A percentile compares a stretch with the other conserved stretches of the same genome.
These are phyloP conservation scores for Alcis repandata DNA, from an alignment of 2,888 invertebrate species.

Conservation along the genomic window DNA sequence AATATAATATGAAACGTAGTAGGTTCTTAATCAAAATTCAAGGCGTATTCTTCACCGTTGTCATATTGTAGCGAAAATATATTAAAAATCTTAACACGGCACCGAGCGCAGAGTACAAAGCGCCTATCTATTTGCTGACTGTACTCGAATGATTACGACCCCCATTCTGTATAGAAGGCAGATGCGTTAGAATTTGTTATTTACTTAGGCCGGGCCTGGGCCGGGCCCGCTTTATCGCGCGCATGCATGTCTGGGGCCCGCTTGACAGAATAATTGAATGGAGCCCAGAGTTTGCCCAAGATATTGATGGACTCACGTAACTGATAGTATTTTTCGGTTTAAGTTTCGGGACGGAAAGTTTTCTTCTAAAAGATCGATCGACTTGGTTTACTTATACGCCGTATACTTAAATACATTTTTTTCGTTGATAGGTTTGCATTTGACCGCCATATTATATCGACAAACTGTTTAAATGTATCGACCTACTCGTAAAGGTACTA, in stretches of 20 bases:
- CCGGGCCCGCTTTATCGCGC: conserved; percentile 67
- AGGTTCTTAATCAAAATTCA: too few relatives aligned
- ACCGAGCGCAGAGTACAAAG: conserved; percentile 41
- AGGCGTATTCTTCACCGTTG: neutral
- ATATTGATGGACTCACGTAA: conserved; percentile 41
- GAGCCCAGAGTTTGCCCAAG: conserved; percentile 40
- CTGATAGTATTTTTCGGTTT: conserved; percentile 30
- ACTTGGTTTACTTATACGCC: too few relatives aligned
- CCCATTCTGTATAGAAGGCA: conserved; percentile 58
- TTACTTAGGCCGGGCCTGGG: conserved; percentile 79
- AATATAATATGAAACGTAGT: too few relatives aligned
- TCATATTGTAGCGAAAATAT: conserved; percentile 7
- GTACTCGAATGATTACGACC: conserved; percentile 57
- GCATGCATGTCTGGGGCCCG: conserved; percentile 69
- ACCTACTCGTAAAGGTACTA: too few relatives aligned
- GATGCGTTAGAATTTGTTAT: conserved; percentile 76
- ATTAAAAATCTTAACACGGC: conserved; percentile 26
- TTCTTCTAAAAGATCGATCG: neutral
- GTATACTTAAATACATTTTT: too few relatives aligned
- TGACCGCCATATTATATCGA: too few relatives aligned
- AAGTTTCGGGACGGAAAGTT: conserved; percentile 17
- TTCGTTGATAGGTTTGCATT: too few relatives aligned
- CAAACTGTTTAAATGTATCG: too few relatives aligned
- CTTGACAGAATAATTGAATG: conserved; percentile 67
- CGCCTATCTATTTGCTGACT: conserved; percentile 51